Evolutionary conservation across 2,888 invertebrate genomes (phyloP), one percentile per base, ranked within the genome.

Genomic region (Amblyteles armatorius): DNA sequence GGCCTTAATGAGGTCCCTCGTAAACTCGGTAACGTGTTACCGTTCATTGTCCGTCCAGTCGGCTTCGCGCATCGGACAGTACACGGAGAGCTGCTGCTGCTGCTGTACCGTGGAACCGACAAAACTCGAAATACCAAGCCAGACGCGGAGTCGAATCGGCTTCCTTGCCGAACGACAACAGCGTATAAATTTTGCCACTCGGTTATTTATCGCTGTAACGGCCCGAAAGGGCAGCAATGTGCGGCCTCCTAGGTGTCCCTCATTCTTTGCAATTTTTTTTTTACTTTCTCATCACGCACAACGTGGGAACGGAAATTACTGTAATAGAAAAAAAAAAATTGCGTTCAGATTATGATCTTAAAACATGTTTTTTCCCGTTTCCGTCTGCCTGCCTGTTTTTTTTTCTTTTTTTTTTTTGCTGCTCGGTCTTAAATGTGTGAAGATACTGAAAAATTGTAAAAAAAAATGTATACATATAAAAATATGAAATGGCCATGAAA

Each of bases 1-100:
- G 81, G 81, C 73, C 68, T 74, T 81, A 81, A 81, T 81, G 81
- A 81, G 73, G 81, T 57, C 68, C 67, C 81, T 73, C 81, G 73
- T 81, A 81, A 81, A 81, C 63, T 76, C 74, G 13, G 74, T 76
- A 76, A 76, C 74, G 63, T 65, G 50, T 65, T 44, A 50, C 65
- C 74, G 65, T 76, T 76, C 50, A 50, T 76, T 63, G 60, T 63
- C 26, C 60, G 60, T 63, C 33, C 16, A n/a, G 60, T 33, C 60
- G 60, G 29, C 60, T 29, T 29, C 26, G 16, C 60, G 36, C 73
- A 44, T 50, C 26, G 19, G 48, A 48, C 74, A 63, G 60, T 60
- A 63, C 50, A 19, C 48, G n/a, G 29, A 16, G 33, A n/a, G 63
- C 63, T 74, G 48, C 60, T 13, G 40, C 40, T 40, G 44, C 44